These are phyloP conservation scores for Hippocampus abdominalis DNA, from an alignment of 2,113 vertebrate genomes.

Conservation along the genomic window DNA sequence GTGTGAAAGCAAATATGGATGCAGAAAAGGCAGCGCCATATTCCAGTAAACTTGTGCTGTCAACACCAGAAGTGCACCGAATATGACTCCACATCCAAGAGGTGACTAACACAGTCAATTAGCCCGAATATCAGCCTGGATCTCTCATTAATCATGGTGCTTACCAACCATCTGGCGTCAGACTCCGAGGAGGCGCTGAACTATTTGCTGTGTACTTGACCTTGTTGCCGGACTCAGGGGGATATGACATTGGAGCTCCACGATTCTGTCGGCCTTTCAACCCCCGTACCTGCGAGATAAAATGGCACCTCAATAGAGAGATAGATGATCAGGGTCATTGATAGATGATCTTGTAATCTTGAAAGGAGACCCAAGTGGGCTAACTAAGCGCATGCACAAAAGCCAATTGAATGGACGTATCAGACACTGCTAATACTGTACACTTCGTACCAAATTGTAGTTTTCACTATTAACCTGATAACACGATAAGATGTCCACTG, in stretches of 20 bases:
- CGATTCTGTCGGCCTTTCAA: constrained; percentile 12
- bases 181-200: constrained; percentile 46
- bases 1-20: neutral
- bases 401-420: neutral
- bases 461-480: neutral
- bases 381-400: neutral
- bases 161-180: constrained; percentile 43
- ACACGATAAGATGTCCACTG: too few species aligned
- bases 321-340: neutral
- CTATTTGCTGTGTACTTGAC: constrained; percentile 50
- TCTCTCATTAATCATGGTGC: constrained; percentile 55
- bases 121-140: constrained; percentile 41
- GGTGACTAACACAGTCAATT: constrained; percentile 48
- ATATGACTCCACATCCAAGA: constrained; percentile 14
- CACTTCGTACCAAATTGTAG: neutral
- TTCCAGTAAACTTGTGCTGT: constrained; percentile 26
- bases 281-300: constrained; percentile 3
- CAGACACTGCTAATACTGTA: neutral
- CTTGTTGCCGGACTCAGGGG: constrained; percentile 33
- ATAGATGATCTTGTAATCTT: constrained; percentile 1
- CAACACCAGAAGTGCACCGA: constrained; percentile 27
- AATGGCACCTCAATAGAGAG: constrained; percentile 1
- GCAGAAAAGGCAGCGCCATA: neutral
- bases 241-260: constrained; percentile 12
- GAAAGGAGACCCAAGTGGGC: constrained; percentile 10